A percentile compares a stretch with the other conserved stretches of the same genome.
Evolutionary conservation across 2,113 vertebrate species (phyloP).

Genomic region (Ramphastos sulfuratus): DNA sequence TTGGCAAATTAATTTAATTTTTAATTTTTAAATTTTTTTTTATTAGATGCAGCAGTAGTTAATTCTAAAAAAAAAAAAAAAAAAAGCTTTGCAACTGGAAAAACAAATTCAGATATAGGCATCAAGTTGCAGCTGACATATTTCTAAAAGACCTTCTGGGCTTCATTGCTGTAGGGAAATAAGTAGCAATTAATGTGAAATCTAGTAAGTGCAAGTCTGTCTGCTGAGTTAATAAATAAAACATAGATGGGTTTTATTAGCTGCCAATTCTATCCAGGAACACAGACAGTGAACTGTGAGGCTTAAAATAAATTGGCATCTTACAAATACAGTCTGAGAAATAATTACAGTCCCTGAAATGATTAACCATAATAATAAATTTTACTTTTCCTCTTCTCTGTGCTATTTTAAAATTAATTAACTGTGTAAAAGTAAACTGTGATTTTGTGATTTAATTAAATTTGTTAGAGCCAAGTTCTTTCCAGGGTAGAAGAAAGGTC

Average conservation of each 20-base stretch:
- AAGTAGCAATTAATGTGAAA: conserved; percentile 9
- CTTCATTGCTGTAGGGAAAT: background rate
- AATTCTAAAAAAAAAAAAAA: background rate
- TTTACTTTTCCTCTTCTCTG: background rate
- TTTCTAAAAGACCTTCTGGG: conserved; percentile 33
- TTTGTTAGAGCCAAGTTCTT: background rate
- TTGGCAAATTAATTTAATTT: background rate
- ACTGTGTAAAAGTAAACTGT: background rate
- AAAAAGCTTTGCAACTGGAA: background rate
- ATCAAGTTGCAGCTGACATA: background rate
- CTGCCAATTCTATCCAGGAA: background rate
- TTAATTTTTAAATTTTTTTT: background rate
- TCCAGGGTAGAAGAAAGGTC: background rate
- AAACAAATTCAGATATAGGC: background rate
- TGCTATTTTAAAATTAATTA: conserved; percentile 39
- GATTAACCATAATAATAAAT: conserved; percentile 9
- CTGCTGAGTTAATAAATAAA: conserved; percentile 38
- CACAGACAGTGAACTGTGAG: conserved; percentile 5
- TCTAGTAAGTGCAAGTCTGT: background rate
- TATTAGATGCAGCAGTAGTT: background rate
- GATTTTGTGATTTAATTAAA: conserved; percentile 6
- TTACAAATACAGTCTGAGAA: conserved; percentile 23
- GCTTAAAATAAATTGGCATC: conserved; percentile 22
- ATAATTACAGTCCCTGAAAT: conserved; percentile 29
- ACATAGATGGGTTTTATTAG: conserved; percentile 10